phyloP scores from a whole-genome alignment of 2,888 invertebrate species.

The Archaeoteleia sp. region DNA sequence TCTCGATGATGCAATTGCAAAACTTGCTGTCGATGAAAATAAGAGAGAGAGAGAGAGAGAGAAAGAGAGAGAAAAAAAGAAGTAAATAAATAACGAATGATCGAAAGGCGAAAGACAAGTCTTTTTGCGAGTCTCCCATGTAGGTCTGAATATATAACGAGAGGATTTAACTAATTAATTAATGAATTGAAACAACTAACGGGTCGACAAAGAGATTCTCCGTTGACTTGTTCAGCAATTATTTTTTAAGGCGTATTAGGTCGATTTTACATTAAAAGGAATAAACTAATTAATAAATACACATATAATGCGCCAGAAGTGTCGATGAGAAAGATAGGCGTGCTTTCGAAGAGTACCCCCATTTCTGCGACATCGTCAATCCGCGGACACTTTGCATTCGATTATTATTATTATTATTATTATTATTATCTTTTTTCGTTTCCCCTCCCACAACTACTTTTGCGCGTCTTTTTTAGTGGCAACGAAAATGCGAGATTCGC shows the following conservation, averaged over 20 bases:
- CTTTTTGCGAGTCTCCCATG: slow-evolving; percentile 60
- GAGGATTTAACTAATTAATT: slow-evolving; percentile 25
- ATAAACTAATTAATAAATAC: slow-evolving; percentile 24
- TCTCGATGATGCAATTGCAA: slow-evolving; percentile 58
- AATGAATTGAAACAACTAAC: slow-evolving; percentile 37
- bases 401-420: too few relatives aligned
- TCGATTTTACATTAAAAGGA: slow-evolving; percentile 51
- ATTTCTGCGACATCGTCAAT: slow-evolving; percentile 21
- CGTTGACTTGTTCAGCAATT: slow-evolving; percentile 39
- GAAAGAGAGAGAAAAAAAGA: slow-evolving; percentile 24
- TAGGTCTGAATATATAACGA: slow-evolving; percentile 44
- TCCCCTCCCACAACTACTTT: too few relatives aligned
- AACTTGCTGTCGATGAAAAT: slow-evolving; percentile 57
- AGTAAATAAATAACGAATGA: slow-evolving; percentile 39
- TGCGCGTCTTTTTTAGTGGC: slow-evolving; percentile 1
- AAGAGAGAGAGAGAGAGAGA: background rate
- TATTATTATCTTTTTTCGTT: slow-evolving; percentile 5
- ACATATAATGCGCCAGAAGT: slow-evolving; percentile 49
- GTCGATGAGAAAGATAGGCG: slow-evolving; percentile 69
- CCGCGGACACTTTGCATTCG: too few relatives aligned
- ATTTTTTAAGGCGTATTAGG: slow-evolving; percentile 20
- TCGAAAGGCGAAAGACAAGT: slow-evolving; percentile 50
- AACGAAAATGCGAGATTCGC: slow-evolving; percentile 9
- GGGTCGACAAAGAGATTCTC: slow-evolving; percentile 32
- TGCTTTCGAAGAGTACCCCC: slow-evolving; percentile 53